phyloP scores from a whole-genome alignment of 2,888 invertebrate species.

The Pterostichus madidus region DNA sequence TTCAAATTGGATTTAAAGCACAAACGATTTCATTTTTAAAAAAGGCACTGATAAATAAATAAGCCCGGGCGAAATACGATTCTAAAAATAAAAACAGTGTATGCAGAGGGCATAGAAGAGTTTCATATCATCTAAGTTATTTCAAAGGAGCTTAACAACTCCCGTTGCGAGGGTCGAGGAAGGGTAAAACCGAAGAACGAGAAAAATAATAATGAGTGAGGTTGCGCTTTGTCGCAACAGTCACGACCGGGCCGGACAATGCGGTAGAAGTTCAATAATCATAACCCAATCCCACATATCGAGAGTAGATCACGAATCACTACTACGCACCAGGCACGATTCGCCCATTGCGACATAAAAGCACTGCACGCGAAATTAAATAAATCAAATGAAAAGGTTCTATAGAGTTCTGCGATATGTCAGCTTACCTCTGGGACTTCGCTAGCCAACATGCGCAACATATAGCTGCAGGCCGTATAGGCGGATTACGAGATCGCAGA shows the following conservation, averaged over 20 bases:
- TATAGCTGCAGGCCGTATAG: background rate
- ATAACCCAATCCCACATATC: too few relatives aligned
- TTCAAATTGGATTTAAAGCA: slow-evolving; percentile 12
- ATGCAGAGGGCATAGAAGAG: slow-evolving; percentile 14
- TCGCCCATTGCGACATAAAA: background rate
- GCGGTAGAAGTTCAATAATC: too few relatives aligned
- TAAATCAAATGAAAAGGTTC: slow-evolving; percentile 22
- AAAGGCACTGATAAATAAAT: background rate
- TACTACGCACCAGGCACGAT: too few relatives aligned
- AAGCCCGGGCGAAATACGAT: background rate
- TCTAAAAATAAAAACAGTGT: background rate
- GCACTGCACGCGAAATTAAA: background rate
- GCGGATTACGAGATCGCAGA: too few relatives aligned
- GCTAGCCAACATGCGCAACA: background rate
- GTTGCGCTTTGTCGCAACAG: slow-evolving; percentile 7
- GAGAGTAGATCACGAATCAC: too few relatives aligned
- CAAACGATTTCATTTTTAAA: slow-evolving; percentile 1
- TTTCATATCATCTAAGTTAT: slow-evolving; percentile 16
- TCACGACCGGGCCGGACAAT: background rate
- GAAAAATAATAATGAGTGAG: slow-evolving; percentile 2
- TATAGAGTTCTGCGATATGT: slow-evolving; percentile 1
- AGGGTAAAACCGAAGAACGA: background rate
- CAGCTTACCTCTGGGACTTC: background rate
- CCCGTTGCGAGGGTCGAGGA: background rate
- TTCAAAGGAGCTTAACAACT: slow-evolving; percentile 19